Evolutionary conservation across 1,140 invertebrate species (phyloP).

Genomic region (Zaprionus ghesquierei): DNA sequence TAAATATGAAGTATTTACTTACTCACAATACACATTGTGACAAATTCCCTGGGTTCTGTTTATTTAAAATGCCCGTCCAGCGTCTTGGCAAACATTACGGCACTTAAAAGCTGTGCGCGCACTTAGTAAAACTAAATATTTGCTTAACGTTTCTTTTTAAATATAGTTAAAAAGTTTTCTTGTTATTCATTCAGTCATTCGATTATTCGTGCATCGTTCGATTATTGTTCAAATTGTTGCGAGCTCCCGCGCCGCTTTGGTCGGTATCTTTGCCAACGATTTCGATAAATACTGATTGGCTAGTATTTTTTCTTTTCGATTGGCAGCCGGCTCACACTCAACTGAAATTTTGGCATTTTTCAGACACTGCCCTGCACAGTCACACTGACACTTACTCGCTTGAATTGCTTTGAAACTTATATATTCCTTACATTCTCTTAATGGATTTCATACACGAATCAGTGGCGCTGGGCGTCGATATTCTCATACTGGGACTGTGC

Average conservation of each 20-base stretch:
- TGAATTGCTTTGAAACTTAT: constrained; percentile 12
- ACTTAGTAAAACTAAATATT: constrained; percentile 35
- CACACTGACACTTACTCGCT: constrained; percentile 17
- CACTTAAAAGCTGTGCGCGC: constrained; percentile 25
- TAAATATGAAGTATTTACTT: constrained; percentile 51
- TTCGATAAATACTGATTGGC: background rate
- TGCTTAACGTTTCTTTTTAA: background rate
- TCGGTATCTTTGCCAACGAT: background rate
- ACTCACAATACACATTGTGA: constrained; percentile 20
- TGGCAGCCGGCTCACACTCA: background rate
- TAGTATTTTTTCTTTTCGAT: constrained; percentile 22
- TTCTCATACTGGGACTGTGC: constrained; percentile 88
- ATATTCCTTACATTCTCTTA: constrained; percentile 18
- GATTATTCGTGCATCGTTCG: background rate
- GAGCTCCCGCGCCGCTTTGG: background rate
- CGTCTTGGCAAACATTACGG: background rate
- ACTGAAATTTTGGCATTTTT: background rate
- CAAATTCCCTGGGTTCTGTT: constrained; percentile 13
- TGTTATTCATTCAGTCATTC: background rate
- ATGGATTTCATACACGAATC: constrained; percentile 84
- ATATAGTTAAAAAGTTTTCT: background rate
- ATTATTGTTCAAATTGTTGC: background rate
- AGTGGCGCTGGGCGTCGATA: constrained; percentile 88
- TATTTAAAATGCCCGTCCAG: background rate
- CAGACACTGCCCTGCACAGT: background rate